phyloP scores from a whole-genome alignment of 2,113 vertebrate genomes.

The Antidorcas marsupialis region DNA sequence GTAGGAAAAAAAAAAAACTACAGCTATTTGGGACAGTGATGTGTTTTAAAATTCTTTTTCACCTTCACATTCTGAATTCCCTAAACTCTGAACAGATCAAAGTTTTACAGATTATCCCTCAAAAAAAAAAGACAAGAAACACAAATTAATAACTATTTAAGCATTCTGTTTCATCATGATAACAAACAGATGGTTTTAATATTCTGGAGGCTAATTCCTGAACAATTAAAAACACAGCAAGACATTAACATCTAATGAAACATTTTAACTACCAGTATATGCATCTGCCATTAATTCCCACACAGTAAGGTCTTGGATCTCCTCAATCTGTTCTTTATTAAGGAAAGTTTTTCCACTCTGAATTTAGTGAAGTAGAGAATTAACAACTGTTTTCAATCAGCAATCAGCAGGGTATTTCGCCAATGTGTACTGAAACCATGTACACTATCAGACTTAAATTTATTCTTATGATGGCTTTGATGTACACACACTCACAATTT shows the following conservation, averaged over 20 bases:
- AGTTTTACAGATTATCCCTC: conserved; percentile 79
- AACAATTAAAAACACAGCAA: conserved; percentile 98
- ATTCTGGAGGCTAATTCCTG: conserved; percentile 98
- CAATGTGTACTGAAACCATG: conserved; percentile 82
- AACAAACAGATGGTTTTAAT: conserved; percentile 98
- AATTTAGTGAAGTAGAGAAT: conserved; percentile 95
- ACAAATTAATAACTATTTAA: conserved; percentile 90
- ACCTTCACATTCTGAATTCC: conserved; percentile 69
- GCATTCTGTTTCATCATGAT: conserved; percentile 91
- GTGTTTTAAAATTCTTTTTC: conserved; percentile 76
- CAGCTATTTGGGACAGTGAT: conserved; percentile 63
- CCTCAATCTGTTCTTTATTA: conserved; percentile 96
- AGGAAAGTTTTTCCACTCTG: conserved; percentile 87
- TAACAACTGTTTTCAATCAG: conserved; percentile 99
- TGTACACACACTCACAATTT: conserved; percentile 74
- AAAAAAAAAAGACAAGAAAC: conserved; percentile 73
- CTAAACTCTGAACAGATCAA: conserved; percentile 80
- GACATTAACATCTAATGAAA: conserved; percentile 99
- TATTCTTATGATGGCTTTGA: conserved; percentile 85
- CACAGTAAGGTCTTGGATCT: conserved; percentile 93
- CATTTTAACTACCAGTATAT: conserved; percentile 96
- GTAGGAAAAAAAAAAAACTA: conserved; percentile 21
- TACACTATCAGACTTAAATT: conserved; percentile 86
- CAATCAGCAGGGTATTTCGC: conserved; percentile 88
- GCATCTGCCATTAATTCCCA: conserved; percentile 97